Evolutionary conservation across 2,797 vertebrate genomes (phyloP), one percentile per base, ranked within the genome.

Genomic region (Perodicticus potto): DNA sequence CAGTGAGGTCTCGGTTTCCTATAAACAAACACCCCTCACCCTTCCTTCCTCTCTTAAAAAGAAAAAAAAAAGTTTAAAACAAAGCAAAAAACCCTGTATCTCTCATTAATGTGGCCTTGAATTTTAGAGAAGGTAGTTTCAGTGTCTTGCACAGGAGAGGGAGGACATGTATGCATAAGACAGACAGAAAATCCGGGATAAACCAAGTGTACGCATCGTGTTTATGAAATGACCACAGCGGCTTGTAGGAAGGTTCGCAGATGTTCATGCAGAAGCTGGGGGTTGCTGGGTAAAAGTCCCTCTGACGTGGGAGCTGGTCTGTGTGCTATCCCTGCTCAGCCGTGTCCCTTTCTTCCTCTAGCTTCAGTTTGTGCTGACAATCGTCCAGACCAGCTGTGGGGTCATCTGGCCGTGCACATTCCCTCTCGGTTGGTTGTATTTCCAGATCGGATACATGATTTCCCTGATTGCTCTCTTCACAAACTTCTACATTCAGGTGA

Each of bases 401-500:
- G 98, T 99, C 91, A 61, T 99, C 94, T 99, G 99, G 99, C 99
- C 99, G 0, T 99, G 99, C 85, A 97, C 97, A 1, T 99, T 99
- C 98, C 99, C 99, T 49, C 98, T 98, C 65, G 99, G 99, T 1
- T 99, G 99, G 99, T 98, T 99, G 65, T 99, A 99, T 97, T 99
- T 99, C 98, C 99, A 99, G 98, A 99, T 99, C 49, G 98, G 97
- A 93, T 99, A 99, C 84, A 99, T 99, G 99, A 98, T 99, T 97
- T 99, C 99, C 16, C 99, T 99, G 94, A 99, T 99, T 86, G 65
- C 98, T 53, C 99, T 99, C 97, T 99, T 99, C 98, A 98, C 98
- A 94, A 99, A 99, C 98, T 99, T 99, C 98, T 99, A 99, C 98
- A 97, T 99, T 93, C 98, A 99, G 99, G 99, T 99, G 98, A 98